A percentile compares a stretch with the other conserved stretches of the same genome.
phyloP scores from a whole-genome alignment of 2,888 invertebrate species.

The Macroteleia sp. region DNA sequence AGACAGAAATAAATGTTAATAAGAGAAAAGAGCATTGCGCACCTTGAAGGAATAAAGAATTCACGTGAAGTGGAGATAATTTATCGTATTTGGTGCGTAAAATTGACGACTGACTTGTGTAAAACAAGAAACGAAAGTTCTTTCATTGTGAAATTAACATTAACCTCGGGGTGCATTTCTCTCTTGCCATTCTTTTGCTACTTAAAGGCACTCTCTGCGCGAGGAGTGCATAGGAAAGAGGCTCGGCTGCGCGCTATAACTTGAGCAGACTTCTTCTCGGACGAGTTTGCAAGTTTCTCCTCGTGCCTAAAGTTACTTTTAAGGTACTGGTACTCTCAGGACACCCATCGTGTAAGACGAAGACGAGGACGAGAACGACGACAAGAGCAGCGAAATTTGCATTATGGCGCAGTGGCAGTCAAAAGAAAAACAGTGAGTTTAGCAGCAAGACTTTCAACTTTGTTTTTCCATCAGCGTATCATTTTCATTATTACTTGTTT shows the following conservation, averaged over 20 bases:
- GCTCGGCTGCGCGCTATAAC: conserved; percentile 42
- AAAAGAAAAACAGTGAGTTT: conserved; percentile 62
- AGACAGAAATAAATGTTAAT: conserved; percentile 23
- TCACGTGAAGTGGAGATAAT: conserved; percentile 40
- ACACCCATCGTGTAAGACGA: conserved; percentile 59
- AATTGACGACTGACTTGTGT: conserved; percentile 59
- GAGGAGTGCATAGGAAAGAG: conserved; percentile 52
- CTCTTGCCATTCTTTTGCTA: conserved; percentile 53
- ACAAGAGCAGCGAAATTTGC: conserved; percentile 62
- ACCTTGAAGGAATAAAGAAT: conserved; percentile 29
- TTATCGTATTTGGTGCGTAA: conserved; percentile 55
- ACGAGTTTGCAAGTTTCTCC: conserved; percentile 59
- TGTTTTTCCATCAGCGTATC: conserved; percentile 63
- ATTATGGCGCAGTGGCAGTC: conserved; percentile 56
- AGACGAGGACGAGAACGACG: conserved; percentile 52
- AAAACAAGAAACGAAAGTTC: conserved; percentile 60
- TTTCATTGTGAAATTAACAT: conserved; percentile 64
- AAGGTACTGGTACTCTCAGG: conserved; percentile 62
- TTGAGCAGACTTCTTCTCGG: conserved; percentile 48
- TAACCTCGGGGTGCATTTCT: conserved; percentile 54
- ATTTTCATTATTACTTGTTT: conserved; percentile 54
- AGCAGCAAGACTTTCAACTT: conserved; percentile 55
- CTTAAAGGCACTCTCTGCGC: conserved; percentile 57
- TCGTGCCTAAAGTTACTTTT: conserved; percentile 65
- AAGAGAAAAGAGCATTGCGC: not conserved